Evolutionary conservation across 2,797 vertebrate species (phyloP).

Genomic region (Notamacropus eugenii): DNA sequence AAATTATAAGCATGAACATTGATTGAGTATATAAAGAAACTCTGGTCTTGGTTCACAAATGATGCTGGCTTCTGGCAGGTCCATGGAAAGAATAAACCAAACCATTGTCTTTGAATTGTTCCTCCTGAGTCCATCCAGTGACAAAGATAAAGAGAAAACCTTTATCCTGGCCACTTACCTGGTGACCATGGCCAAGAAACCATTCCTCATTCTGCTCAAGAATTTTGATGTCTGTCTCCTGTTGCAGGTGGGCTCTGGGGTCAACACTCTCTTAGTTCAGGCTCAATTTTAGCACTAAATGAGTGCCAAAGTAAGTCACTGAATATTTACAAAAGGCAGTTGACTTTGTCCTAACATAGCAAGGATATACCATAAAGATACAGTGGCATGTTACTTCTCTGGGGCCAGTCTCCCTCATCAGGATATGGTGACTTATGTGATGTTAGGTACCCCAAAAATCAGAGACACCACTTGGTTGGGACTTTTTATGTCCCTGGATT

Average conservation of each 20-base stretch:
- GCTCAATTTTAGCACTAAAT: background rate
- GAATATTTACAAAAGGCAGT: background rate
- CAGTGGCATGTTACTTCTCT: background rate
- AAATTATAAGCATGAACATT: background rate
- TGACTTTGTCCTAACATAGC: background rate
- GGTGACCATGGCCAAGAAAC: background rate
- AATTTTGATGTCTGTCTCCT: background rate
- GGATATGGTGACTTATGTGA: background rate
- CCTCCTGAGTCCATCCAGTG: background rate
- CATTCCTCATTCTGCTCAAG: background rate
- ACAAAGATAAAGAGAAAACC: background rate
- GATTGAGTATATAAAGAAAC: background rate
- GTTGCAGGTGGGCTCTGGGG: background rate
- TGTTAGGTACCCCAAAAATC: background rate
- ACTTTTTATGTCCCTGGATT: background rate
- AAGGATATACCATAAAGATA: background rate
- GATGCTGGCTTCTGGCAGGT: background rate
- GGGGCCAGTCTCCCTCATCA: background rate
- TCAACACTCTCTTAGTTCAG: background rate
- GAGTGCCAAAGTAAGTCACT: background rate
- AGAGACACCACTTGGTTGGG: background rate
- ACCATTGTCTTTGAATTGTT: background rate
- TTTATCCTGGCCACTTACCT: background rate
- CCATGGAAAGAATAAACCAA: constrained; percentile 1
- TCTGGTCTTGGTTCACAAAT: background rate